These are phyloP conservation scores for Stigmatopora nigra DNA, from an alignment of 2,113 vertebrate genomes.

Conservation along the genomic window DNA sequence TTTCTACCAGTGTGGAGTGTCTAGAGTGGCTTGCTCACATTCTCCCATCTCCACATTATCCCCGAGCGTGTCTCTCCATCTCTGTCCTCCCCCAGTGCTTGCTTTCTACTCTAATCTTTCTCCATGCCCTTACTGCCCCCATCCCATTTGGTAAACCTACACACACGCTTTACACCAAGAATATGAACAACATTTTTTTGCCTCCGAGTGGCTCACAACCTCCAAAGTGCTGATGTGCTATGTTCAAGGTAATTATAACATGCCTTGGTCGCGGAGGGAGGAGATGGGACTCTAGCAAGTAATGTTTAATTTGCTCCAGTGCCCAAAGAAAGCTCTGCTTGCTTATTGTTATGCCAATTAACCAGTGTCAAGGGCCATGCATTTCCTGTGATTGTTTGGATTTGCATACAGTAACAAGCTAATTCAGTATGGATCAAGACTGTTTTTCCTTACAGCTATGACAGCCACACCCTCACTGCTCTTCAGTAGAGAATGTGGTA, in stretches of 20 bases:
- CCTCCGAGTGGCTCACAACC: slow-evolving; percentile 49
- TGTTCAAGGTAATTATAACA: slow-evolving; percentile 71
- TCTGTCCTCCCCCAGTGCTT: slow-evolving; percentile 51
- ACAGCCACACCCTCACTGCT: slow-evolving; percentile 12
- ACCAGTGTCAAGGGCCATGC: slow-evolving; percentile 58
- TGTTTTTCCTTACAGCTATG: slow-evolving; percentile 10
- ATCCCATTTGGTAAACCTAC: slow-evolving; percentile 23
- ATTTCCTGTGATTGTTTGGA: slow-evolving; percentile 73
- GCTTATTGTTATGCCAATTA: slow-evolving; percentile 74
- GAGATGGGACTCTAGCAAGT: slow-evolving; percentile 49
- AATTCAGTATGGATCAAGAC: slow-evolving; percentile 36
- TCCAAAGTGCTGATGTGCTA: slow-evolving; percentile 68
- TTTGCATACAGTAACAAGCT: slow-evolving; percentile 65
- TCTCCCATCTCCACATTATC: slow-evolving; percentile 50
- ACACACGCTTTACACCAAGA: slow-evolving; percentile 25
- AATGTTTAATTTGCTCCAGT: slow-evolving; percentile 70
- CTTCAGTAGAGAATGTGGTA: slow-evolving; percentile 48
- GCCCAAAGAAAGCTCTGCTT: slow-evolving; percentile 66
- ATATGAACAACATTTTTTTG: slow-evolving; percentile 65
- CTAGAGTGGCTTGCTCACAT: slow-evolving; percentile 37
- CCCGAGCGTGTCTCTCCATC: slow-evolving; percentile 42
- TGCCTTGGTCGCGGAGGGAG: slow-evolving; percentile 59
- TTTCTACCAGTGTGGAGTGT: slow-evolving; percentile 35
- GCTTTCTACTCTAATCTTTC: slow-evolving; percentile 36
- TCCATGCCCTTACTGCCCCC: slow-evolving; percentile 38